These are phyloP conservation scores for Apostichopus japonicus DNA, from an alignment of 35 echinoderm and acorn worm species.

Conservation along the genomic window DNA sequence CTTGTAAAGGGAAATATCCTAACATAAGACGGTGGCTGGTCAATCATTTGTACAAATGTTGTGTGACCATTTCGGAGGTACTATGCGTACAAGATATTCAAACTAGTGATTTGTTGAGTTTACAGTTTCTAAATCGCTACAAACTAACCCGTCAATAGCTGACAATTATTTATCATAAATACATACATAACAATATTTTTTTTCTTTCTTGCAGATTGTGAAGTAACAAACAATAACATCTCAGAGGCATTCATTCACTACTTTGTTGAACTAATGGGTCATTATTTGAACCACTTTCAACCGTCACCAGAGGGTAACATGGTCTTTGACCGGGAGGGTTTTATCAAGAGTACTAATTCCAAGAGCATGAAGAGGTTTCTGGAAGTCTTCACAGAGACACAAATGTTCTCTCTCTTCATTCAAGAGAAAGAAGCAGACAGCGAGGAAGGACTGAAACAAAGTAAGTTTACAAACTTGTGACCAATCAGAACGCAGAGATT, in stretches of 20 bases:
- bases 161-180: no score
- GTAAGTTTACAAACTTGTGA: constrained; percentile 36
- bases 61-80: no score
- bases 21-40: no score
- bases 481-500: no score
- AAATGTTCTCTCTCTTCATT: constrained; percentile 98
- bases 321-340: constrained; percentile 85
- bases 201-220: constrained; percentile 60
- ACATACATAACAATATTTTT: no score
- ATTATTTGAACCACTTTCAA: constrained; percentile 89
- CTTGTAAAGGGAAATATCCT: no score
- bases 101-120: no score
- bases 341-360: constrained; percentile 73
- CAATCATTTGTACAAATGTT: no score
- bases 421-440: constrained; percentile 94
- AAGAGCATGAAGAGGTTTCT: constrained; percentile 84
- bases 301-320: constrained; percentile 59
- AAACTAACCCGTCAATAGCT: no score
- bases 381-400: constrained; percentile 93
- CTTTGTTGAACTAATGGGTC: constrained; percentile 91
- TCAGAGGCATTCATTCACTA: constrained; percentile 89
- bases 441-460: constrained; percentile 77
- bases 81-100: no score
- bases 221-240: constrained; percentile 70
- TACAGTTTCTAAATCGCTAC: no score